Conservation (phyloP, 2,113 vertebrate species). For the Rhabdornis inornatus region DNA sequence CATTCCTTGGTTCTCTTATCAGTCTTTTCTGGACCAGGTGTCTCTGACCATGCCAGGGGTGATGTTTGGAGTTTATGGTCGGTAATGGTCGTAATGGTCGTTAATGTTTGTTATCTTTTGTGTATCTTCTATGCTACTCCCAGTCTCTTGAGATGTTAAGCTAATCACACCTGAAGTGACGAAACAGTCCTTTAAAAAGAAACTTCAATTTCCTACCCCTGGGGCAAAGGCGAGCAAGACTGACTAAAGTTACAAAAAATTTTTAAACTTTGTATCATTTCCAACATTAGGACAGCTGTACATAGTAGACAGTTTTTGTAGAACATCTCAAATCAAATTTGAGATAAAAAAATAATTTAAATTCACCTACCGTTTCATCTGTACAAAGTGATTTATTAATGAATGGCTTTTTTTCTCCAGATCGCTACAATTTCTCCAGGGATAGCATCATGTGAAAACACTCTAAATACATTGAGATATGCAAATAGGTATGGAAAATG, state of each 20-base stretch:
- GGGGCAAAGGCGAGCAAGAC: not conserved
- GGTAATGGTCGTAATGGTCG: not conserved
- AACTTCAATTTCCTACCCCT: not conserved
- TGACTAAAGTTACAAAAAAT: not conserved
- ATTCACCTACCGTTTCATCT: not conserved
- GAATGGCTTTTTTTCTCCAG: conserved; percentile 62
- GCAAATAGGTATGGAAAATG: conserved; percentile 86
- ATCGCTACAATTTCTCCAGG: conserved; percentile 95
- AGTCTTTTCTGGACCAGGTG: not conserved
- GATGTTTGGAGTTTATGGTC: not conserved
- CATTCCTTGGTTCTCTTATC: not conserved
- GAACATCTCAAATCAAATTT: not conserved
- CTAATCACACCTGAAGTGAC: not conserved
- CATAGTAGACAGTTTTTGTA: not conserved
- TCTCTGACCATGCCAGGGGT: not conserved
- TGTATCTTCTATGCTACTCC: not conserved
- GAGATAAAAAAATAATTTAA: not conserved
- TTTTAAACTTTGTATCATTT: not conserved
- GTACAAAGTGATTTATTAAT: not conserved
- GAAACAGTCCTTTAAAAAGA: not conserved
- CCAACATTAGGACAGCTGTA: not conserved
- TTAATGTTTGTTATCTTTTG: not conserved
- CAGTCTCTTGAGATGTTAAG: not conserved
- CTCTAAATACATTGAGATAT: conserved; percentile 92
- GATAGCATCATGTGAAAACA: conserved; percentile 97